Percentiles rank a stretch among this genome's conserved stretches.
phyloP scores from a whole-genome alignment of 2,888 invertebrate species.

The Nomada goodeniana region DNA sequence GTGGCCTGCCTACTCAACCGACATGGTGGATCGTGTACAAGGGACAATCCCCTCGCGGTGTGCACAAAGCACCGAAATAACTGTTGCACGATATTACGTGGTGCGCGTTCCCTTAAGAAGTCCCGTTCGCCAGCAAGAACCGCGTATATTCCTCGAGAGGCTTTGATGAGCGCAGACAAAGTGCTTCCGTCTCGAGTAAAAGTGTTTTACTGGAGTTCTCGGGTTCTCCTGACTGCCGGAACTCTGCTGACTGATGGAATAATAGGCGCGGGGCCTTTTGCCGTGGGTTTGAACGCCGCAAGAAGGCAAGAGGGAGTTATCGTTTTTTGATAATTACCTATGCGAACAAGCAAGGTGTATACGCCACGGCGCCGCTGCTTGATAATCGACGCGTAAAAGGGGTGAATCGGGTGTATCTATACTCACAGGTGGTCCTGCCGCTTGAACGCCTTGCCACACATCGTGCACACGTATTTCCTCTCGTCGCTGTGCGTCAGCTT shows the following conservation, averaged over 20 bases:
- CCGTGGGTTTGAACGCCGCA: not conserved
- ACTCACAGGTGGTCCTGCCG: conserved; percentile 99
- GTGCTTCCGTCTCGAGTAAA: conserved; percentile 4
- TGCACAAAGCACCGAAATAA: conserved; percentile 5
- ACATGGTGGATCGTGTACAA: not conserved
- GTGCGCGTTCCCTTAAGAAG: not conserved
- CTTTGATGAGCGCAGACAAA: conserved; percentile 48
- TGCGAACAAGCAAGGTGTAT: not conserved
- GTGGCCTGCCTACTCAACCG: not conserved
- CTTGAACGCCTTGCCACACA: conserved; percentile 99
- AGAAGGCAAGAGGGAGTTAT: conserved; percentile 1
- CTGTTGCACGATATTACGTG: conserved; percentile 16
- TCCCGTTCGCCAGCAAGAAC: not conserved
- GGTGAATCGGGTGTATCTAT: conserved; percentile 60
- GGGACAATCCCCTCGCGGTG: conserved; percentile 7
- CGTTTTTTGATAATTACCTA: conserved; percentile 32
- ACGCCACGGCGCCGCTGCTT: conserved; percentile 13
- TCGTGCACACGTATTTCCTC: conserved; percentile 96
- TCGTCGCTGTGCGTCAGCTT: conserved; percentile 99
- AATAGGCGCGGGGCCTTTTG: not conserved
- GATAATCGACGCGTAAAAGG: conserved; percentile 50
- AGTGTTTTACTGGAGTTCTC: not conserved
- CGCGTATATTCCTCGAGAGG: conserved; percentile 40
- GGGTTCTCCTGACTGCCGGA: too few relatives aligned
- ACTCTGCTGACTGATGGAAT: too few relatives aligned